Base-by-base conservation (phyloP, 2,888 invertebrate genomes). In the Podotricha telesiphe region DNA sequence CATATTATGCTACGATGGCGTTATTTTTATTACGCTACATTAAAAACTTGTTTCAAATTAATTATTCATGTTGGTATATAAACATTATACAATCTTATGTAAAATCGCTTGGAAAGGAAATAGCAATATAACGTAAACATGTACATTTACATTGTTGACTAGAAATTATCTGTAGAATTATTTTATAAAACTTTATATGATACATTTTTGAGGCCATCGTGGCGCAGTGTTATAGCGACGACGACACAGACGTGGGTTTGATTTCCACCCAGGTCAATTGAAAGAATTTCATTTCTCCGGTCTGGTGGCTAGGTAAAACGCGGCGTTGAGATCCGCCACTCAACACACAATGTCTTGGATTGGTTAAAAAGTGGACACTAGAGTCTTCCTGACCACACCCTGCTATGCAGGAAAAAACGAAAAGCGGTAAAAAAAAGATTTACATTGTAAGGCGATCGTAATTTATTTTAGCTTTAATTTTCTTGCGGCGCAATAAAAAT, bases 41-140 rank as follows among this genome's bases (percentile, higher is more conserved):
- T 42, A 42, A 40, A 40, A 58, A 42, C 40, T 58, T 19, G 19
- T 42, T 58, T 42, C 8, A 5, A 58, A 42, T 59, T 59, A 59
- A 59, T 45, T 45, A 59, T 63, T 42, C 40, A 51, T 66, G 19
- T 47, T 28, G 2, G 6, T 28, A 28, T 37, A 40, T 22, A 22
- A 28, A 28, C 4, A 8, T 45, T 55, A 51, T 48, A 48, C 37
- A 19, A 51, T 34, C 37, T 28, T 51, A 63, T 58, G 56, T 63
- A 58, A 42, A 58, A 51, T 51, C 58, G n/a, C 50, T 67, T n/a
- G 20, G 58, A 51, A 40, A 56, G 48, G 51, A 20, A 15, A 61
- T 65, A 62, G 62, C 34, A 56, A 19, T 63, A 66, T 47, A 45
- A 58, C 34, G 56, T 58, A 63, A 53, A 64, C 50, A 62, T 62